Evolutionary conservation across 64 coral and sea anemone genomes (phyloP).

Genomic region (Stichodactyla helianthus): DNA sequence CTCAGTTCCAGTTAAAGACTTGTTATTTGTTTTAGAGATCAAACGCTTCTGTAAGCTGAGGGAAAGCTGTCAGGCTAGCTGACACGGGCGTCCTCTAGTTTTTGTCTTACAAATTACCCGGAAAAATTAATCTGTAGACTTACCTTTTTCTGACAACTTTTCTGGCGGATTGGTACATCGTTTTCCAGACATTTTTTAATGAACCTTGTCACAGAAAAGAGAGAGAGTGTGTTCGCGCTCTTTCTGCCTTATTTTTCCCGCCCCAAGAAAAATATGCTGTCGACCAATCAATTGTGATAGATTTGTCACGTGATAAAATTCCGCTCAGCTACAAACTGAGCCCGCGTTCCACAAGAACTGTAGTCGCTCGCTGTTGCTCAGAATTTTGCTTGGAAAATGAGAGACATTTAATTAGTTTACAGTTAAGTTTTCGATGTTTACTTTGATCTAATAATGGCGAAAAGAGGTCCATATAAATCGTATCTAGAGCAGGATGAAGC

Average conservation of each 20-base stretch:
- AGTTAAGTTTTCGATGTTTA: no score
- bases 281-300: neutral
- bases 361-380: neutral
- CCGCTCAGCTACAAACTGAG: neutral
- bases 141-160: conserved; percentile 3
- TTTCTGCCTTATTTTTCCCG: conserved; percentile 7
- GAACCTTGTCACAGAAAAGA: neutral
- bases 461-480: conserved; percentile 15
- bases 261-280: neutral
- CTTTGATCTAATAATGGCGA: neutral
- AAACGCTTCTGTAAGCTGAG: neutral
- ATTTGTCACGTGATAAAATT: neutral
- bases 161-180: neutral
- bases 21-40: neutral
- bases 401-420: no score
- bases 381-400: neutral
- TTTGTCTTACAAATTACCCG: neutral
- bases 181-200: neutral
- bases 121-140: conserved; percentile 4
- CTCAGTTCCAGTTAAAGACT: neutral
- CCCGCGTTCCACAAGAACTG: neutral
- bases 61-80: neutral
- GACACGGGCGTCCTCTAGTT: neutral
- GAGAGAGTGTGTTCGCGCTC: neutral
- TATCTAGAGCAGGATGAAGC: conserved; percentile 12